Base-by-base conservation (phyloP, 35 echinoderm and acorn worm species). In the Eucidaris tribuloides region DNA sequence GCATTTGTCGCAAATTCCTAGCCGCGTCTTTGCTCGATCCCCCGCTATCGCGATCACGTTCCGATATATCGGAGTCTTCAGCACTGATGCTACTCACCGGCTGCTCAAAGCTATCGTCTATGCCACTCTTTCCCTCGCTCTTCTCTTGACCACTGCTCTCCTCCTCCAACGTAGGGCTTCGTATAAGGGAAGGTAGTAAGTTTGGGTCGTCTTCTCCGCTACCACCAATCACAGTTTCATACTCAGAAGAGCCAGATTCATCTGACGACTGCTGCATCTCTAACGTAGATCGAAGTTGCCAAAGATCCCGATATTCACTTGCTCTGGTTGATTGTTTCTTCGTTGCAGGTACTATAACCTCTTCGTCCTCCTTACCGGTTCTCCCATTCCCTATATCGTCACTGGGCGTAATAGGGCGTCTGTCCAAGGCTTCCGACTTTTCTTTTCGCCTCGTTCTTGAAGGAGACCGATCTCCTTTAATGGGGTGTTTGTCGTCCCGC, bases 21-120 rank as follows among this genome's bases (percentile, higher is more conserved):
- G 86, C 74, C 28, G 86, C 88, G 40, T 99, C 96, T 42, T 90
- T 99, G 5, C 90, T 91, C 13, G 96, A 99, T 43, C 91, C 87
- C 37, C 84, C 96, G 42, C 90, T 84, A 42, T 87, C 91, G 55
- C 85, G 62, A 42, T 87, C 87, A 43, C 96, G 63, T 52, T 99
- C 96, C 25, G 96, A 99, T 19, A 91, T 93, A 65, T 99, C 96
- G 7, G 96, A 99, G 48, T 99, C 96, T 33, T 99, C 96, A 0
- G 96, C 87, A 43, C 96, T 99, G 46, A 99, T 92, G 45, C 90
- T 93, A 85, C 96, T 99, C 35, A 99, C 89, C 5, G 89, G 82
- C 74, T 93, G 91, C 62, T 99, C 96, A 48, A 99, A 99, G 63
- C 90, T 92, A 56, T 92, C 90, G 44, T 92, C 78, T 23, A 87